Evolutionary conservation across 2,113 vertebrate genomes (phyloP), one percentile per base, ranked within the genome.

Genomic region (Phaethon lepturus): DNA sequence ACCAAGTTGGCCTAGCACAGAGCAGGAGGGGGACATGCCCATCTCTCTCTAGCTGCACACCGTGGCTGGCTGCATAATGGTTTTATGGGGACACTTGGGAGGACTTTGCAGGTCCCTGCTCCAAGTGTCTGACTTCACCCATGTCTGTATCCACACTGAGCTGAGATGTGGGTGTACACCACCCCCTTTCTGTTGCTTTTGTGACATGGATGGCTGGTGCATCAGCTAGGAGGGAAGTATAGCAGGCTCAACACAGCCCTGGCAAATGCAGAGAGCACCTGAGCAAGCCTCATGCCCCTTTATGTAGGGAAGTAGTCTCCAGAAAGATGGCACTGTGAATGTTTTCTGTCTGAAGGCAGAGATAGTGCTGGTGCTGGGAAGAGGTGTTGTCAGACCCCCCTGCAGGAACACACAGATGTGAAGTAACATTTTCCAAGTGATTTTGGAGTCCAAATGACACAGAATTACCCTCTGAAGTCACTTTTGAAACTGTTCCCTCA

Each of bases 371-470:
- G 75, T 17, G 1, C 50, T 67, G 31, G 38, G 42, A 90, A 74
- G 82, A 71, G 10, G 23, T 59, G 33, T 16, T 89, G 86, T 77
- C 85, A 90, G 66, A 53, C 22, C 17, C 33, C 83, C 29, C 66
- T 62, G 53, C 33, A 55, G 85, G 47, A 92, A 33, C 5, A 90
- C 45, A 12, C 38, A 74, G 81, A 79, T 76, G 38, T 92, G 85
- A 86, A 94, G 87, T 42, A 86, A 96, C 81, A 88, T 92, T 93
- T 95, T 95, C 88, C 90, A 77, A 93, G 63, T n/a, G 71, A 73
- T 64, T 90, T 73, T 88, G 55, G 35, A 94, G 71, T 75, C 67
- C 45, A 45, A 35, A 45, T 79, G 74, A 86, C 72, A 92, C 63
- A 66, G 81, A 92, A 76, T 86, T 92, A 92, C 81, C 71, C 83